Evolutionary conservation across 2,113 vertebrate genomes (phyloP).

Genomic region (Thalassarche chlororhynchos): DNA sequence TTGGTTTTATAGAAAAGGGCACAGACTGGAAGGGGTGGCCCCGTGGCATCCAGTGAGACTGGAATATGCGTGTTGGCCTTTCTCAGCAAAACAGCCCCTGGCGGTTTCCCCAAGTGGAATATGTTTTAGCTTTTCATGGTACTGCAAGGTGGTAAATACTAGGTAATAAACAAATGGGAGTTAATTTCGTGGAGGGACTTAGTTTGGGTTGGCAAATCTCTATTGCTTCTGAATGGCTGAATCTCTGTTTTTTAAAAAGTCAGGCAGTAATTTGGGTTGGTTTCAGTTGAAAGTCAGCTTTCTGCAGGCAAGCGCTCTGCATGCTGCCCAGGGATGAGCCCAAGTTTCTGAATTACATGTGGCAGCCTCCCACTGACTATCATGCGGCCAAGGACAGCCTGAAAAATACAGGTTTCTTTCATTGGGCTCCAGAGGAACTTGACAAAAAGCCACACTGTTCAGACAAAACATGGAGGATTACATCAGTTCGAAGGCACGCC

Average conservation of each 20-base stretch:
- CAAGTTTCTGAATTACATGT: not conserved
- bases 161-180: not conserved
- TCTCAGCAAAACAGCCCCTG: not conserved
- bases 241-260: not conserved
- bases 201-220: not conserved
- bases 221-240: not conserved
- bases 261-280: not conserved
- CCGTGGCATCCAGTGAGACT: not conserved
- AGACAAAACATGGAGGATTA: slow-evolving; percentile 6
- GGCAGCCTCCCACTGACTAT: not conserved
- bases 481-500: slow-evolving; percentile 17
- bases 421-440: not conserved
- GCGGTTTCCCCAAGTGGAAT: not conserved
- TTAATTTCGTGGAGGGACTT: not conserved
- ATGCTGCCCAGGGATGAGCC: not conserved
- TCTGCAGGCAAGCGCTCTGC: not conserved
- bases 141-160: not conserved
- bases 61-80: not conserved
- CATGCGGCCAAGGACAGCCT: not conserved
- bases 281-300: not conserved
- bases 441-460: slow-evolving; percentile 18
- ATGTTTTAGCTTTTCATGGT: not conserved
- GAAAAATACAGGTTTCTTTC: slow-evolving; percentile 23
- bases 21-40: not conserved
- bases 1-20: not conserved